A percentile compares a stretch with the other conserved stretches of the same genome.
Evolutionary conservation across 2,797 vertebrate genomes (phyloP).

Genomic region (Anguilla marmorata): DNA sequence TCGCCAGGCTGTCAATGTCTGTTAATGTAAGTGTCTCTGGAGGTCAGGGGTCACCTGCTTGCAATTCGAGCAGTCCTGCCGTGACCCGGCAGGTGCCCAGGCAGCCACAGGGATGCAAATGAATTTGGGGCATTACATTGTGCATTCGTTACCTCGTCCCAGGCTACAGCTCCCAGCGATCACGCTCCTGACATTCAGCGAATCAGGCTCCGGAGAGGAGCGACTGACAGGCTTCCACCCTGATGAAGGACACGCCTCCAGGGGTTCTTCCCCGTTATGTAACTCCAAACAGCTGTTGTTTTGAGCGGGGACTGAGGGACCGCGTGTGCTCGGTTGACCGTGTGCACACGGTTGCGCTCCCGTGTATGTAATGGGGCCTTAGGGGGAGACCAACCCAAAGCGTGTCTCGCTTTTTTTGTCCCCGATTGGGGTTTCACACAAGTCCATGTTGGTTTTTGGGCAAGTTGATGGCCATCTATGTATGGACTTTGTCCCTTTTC

Average conservation of each 20-base stretch:
- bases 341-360: conserved; percentile 1
- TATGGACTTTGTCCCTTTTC: neutral
- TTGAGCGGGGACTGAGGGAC: neutral
- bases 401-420: neutral
- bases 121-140: neutral
- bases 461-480: neutral
- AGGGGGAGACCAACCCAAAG: neutral
- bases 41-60: neutral
- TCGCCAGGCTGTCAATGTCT: neutral
- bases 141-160: neutral
- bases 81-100: conserved; percentile 6
- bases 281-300: conserved; percentile 14
- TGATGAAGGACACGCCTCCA: neutral
- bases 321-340: neutral
- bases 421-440: neutral
- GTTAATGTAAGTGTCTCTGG: neutral
- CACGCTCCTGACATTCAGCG: neutral
- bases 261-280: neutral
- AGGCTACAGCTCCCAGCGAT: neutral
- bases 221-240: neutral
- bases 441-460: neutral
- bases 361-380: neutral
- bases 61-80: neutral
- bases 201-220: neutral
- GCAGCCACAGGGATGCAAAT: neutral